Percentiles rank a stretch among this genome's conserved stretches.
Evolutionary conservation across 2,113 vertebrate genomes (phyloP).

Genomic region (Crocuta crocuta): DNA sequence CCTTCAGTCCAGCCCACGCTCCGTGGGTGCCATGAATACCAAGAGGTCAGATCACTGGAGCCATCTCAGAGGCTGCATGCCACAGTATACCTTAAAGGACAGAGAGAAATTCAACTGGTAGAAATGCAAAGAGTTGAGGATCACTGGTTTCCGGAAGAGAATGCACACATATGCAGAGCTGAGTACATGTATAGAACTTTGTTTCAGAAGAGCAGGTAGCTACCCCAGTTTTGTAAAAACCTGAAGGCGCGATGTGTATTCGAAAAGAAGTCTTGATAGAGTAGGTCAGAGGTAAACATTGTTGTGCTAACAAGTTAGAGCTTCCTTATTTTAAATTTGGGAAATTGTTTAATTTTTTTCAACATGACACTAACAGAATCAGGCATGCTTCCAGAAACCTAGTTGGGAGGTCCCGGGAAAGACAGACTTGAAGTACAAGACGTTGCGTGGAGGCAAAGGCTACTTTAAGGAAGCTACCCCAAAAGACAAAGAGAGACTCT

Average conservation of each 20-base stretch:
- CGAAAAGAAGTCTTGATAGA: constrained; percentile 44
- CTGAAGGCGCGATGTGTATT: background rate
- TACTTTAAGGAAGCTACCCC: background rate
- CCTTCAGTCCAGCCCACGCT: background rate
- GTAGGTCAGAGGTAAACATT: background rate
- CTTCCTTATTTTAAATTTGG: constrained; percentile 55
- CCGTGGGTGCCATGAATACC: background rate
- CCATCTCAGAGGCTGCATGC: background rate
- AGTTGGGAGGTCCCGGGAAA: background rate
- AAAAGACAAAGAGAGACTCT: background rate
- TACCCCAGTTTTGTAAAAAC: background rate
- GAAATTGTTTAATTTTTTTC: background rate
- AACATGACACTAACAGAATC: background rate
- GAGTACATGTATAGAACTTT: background rate
- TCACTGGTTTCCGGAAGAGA: background rate
- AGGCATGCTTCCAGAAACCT: background rate
- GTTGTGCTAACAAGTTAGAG: background rate
- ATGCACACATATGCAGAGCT: background rate
- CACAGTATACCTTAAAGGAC: background rate
- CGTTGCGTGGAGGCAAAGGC: background rate
- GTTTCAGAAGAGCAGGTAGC: background rate
- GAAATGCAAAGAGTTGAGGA: background rate
- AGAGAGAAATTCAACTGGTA: background rate
- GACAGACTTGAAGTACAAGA: background rate
- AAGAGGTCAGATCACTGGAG: background rate